Evolutionary conservation across 2,113 vertebrate species (phyloP).

Genomic region (Chionodraco myersi): DNA sequence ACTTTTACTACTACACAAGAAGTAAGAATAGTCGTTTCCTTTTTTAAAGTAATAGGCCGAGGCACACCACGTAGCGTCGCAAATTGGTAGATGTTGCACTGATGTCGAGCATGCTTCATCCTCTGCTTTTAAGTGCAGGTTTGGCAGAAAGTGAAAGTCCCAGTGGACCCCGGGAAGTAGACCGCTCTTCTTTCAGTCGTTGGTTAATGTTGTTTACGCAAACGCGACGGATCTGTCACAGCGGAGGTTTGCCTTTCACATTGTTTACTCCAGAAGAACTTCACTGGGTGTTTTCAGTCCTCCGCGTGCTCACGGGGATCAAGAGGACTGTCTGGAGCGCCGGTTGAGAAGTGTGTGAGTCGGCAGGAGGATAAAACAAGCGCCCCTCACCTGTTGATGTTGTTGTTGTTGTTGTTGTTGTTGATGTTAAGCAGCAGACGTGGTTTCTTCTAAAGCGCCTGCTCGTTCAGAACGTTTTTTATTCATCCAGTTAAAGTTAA

Average conservation of each 20-base stretch:
- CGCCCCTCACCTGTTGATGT: slow-evolving; percentile 72
- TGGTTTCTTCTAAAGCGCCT: slow-evolving; percentile 47
- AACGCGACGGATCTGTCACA: slow-evolving; percentile 66
- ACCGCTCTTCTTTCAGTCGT: slow-evolving; percentile 64
- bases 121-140: slow-evolving; percentile 52
- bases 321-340: slow-evolving; percentile 62
- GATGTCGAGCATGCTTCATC: slow-evolving; percentile 33
- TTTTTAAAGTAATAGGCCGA: slow-evolving; percentile 44
- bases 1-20: slow-evolving; percentile 67
- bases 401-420: slow-evolving; percentile 66
- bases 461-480: slow-evolving; percentile 26
- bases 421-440: slow-evolving; percentile 40
- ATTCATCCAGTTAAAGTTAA: slow-evolving; percentile 60
- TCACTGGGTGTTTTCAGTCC: slow-evolving; percentile 60
- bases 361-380: slow-evolving; percentile 65
- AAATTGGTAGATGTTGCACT: slow-evolving; percentile 51
- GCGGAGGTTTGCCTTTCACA: slow-evolving; percentile 64
- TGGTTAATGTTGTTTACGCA: slow-evolving; percentile 74
- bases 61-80: slow-evolving; percentile 18
- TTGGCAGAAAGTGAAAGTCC: slow-evolving; percentile 60
- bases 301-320: slow-evolving; percentile 67
- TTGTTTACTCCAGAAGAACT: slow-evolving; percentile 72
- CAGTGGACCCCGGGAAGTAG: slow-evolving; percentile 73
- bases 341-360: slow-evolving; percentile 26
- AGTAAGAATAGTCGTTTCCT: slow-evolving; percentile 38